These are phyloP conservation scores for Whitmania pigra DNA, from an alignment of 1,140 invertebrate genomes.

Conservation along the genomic window DNA sequence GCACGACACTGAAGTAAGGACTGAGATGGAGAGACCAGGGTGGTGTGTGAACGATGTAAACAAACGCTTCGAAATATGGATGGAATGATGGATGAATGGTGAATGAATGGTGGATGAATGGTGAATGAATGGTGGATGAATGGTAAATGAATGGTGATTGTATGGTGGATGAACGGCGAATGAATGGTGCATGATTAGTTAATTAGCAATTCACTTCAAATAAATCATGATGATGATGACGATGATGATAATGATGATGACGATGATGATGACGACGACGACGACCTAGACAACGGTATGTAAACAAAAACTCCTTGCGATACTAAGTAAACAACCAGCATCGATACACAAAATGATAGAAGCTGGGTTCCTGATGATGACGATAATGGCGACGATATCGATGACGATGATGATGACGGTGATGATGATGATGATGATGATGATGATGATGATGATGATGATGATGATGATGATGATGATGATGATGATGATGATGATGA, in stretches of 20 bases:
- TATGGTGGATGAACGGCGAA: too few species aligned
- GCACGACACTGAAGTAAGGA: not conserved
- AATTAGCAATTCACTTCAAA: not conserved
- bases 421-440: not conserved
- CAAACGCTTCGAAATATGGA: not conserved
- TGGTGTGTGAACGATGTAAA: not conserved
- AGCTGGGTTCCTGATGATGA: too few species aligned
- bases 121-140: not conserved
- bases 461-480: not conserved
- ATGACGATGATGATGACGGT: not conserved
- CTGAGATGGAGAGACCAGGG: not conserved
- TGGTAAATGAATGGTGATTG: not conserved
- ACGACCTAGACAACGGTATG: not conserved
- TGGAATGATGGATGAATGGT: not conserved
- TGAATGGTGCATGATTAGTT: too few species aligned
- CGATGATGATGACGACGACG: not conserved
- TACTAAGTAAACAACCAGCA: too few species aligned
- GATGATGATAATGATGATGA: not conserved
- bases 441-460: not conserved
- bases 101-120: not conserved
- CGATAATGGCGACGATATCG: not conserved
- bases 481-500: not conserved
- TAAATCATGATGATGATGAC: not conserved
- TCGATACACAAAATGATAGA: too few species aligned
- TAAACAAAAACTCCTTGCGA: too few species aligned